Evolutionary conservation across 2,113 vertebrate genomes (phyloP).

Genomic region (Lycocorax pyrrhopterus): DNA sequence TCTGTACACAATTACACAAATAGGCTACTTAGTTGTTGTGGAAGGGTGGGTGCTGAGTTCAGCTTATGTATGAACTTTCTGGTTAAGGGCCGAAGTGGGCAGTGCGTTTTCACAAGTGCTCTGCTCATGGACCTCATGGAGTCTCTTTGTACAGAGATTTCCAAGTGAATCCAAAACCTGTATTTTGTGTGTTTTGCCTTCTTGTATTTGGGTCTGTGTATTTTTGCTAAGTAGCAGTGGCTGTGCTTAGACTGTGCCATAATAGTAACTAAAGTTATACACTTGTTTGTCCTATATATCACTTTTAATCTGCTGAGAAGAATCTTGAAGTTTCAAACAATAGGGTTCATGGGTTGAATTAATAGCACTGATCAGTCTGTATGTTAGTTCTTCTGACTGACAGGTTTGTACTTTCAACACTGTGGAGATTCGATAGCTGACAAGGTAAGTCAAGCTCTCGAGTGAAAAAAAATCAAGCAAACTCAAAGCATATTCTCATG

Average conservation of each 20-base stretch:
- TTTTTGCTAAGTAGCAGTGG: background rate
- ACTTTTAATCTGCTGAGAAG: background rate
- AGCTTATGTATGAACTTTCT: background rate
- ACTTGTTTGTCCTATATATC: background rate
- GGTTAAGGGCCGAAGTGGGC: background rate
- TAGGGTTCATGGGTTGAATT: background rate
- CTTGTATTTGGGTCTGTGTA: background rate
- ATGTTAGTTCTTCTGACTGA: background rate
- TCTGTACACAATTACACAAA: background rate
- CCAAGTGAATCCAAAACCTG: background rate
- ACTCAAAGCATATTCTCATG: background rate
- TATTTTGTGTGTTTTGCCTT: background rate
- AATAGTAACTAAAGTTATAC: background rate
- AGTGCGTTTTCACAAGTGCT: background rate
- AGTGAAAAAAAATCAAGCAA: background rate
- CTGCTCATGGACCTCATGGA: accelerated
- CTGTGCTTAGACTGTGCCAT: background rate
- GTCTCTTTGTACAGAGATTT: background rate
- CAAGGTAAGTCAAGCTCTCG: background rate
- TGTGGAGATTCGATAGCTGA: background rate
- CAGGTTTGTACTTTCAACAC: background rate
- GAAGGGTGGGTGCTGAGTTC: background rate
- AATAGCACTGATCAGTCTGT: background rate
- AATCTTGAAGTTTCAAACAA: background rate
- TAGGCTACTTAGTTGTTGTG: background rate